phyloP scores from a whole-genome alignment of 2,113 vertebrate genomes.

The Notechis scutatus region DNA sequence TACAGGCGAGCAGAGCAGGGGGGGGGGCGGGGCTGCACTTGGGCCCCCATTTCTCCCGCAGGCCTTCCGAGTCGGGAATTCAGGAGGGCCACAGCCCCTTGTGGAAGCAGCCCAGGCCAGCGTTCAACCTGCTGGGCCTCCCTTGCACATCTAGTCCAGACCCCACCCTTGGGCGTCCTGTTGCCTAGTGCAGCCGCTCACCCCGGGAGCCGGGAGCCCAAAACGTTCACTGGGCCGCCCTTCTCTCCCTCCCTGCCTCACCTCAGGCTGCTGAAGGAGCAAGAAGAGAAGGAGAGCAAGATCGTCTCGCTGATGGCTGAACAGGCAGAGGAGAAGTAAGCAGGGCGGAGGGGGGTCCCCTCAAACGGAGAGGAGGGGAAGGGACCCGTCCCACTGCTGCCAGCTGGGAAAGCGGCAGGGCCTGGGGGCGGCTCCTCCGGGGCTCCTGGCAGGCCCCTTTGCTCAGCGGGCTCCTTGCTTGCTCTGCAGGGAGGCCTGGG shows the following conservation, averaged over 20 bases:
- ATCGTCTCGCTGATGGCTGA: slow-evolving; percentile 68
- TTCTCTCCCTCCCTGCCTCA: rapidly evolving
- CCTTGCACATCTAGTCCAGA: neutral
- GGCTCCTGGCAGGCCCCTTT: neutral
- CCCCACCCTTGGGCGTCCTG: neutral
- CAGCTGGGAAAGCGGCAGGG: neutral
- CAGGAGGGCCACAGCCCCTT: neutral
- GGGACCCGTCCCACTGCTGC: neutral
- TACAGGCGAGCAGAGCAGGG: no score
- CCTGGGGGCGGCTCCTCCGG: neutral
- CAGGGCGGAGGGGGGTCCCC: slow-evolving; percentile 4
- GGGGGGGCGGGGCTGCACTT: neutral
- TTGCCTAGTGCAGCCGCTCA: neutral
- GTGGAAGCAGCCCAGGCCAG: neutral
- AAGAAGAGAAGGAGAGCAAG: slow-evolving; percentile 69
- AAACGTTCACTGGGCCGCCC: neutral
- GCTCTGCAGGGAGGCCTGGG: slow-evolving; percentile 73
- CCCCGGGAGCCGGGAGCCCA: neutral
- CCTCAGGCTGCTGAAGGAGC: slow-evolving; percentile 65
- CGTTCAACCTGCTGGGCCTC: neutral
- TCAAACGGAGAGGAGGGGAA: neutral
- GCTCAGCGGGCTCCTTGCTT: rapidly evolving
- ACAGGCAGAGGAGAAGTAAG: slow-evolving; percentile 72
- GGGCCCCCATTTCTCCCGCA: neutral
- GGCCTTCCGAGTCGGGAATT: neutral